Percentiles rank a stretch among this genome's conserved stretches.
Evolutionary conservation across 2,888 invertebrate species (phyloP).

Genomic region (Cephus spinipes): DNA sequence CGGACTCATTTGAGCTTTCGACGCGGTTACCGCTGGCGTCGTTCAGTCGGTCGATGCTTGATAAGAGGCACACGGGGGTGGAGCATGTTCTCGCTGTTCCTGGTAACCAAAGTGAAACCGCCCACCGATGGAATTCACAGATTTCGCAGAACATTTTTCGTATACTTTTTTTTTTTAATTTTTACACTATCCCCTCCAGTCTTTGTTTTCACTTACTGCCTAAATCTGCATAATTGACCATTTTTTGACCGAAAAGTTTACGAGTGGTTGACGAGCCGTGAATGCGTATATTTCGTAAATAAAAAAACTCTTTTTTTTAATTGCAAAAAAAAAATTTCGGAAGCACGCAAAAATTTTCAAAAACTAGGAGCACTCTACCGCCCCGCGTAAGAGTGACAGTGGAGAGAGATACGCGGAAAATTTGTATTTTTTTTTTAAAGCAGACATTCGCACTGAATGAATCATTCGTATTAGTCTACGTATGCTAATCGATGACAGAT

Average conservation of each 20-base stretch:
- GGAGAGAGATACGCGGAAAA: neutral
- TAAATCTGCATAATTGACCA: neutral
- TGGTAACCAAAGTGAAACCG: neutral
- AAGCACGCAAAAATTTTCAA: neutral
- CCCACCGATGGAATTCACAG: neutral
- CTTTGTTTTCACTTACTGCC: neutral
- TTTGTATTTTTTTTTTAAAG: neutral
- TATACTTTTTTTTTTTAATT: neutral
- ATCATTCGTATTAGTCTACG: neutral
- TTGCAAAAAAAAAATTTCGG: neutral
- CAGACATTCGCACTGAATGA: neutral
- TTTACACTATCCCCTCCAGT: neutral
- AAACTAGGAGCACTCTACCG: neutral
- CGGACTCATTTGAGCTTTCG: neutral
- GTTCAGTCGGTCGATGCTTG: neutral
- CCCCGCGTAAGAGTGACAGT: neutral
- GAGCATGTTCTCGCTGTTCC: neutral
- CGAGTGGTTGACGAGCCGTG: neutral
- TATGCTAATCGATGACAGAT: neutral
- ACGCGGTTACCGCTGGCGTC: neutral
- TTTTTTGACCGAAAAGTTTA: neutral
- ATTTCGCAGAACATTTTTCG: neutral
- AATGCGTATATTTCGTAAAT: neutral
- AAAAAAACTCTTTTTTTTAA: neutral
- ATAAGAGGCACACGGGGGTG: neutral